These are phyloP conservation scores for Ypsolopha scabrella DNA, from an alignment of 2,888 invertebrate species.

Conservation along the genomic window DNA sequence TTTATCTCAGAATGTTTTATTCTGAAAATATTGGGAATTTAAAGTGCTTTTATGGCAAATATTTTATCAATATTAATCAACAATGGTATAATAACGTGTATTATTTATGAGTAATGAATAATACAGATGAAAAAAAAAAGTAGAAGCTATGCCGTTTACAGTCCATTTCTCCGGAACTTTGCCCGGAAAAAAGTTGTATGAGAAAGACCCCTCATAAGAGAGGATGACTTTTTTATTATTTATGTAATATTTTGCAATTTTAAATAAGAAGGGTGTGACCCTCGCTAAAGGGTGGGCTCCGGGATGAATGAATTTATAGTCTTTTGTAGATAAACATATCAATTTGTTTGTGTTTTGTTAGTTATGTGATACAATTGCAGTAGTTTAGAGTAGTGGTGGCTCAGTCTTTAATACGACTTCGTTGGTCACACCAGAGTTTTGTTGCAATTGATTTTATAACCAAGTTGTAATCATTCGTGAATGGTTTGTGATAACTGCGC, in stretches of 20 bases:
- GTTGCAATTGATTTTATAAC: no score
- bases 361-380: slow-evolving; percentile 57
- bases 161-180: slow-evolving; percentile 63
- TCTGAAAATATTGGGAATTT: no score
- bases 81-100: no score
- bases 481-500: no score
- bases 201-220: slow-evolving; percentile 18
- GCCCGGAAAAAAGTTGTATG: slow-evolving; percentile 54
- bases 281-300: slow-evolving; percentile 63
- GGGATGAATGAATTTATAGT: slow-evolving; percentile 60
- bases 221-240: slow-evolving; percentile 52
- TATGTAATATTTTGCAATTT: slow-evolving; percentile 67
- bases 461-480: no score
- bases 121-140: slow-evolving; percentile 27
- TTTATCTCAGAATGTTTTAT: no score
- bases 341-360: slow-evolving; percentile 68
- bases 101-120: not conserved
- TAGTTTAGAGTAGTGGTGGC: slow-evolving; percentile 14
- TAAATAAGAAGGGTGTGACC: slow-evolving; percentile 65
- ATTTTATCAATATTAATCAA: no score
- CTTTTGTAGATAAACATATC: slow-evolving; percentile 69
- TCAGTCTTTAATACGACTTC: slow-evolving; percentile 51
- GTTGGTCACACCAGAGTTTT: slow-evolving; percentile 26
- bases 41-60: no score
- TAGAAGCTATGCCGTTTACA: slow-evolving; percentile 47